Evolutionary conservation across 2,797 vertebrate genomes (phyloP).

Genomic region (Phalloptychus januarius): DNA sequence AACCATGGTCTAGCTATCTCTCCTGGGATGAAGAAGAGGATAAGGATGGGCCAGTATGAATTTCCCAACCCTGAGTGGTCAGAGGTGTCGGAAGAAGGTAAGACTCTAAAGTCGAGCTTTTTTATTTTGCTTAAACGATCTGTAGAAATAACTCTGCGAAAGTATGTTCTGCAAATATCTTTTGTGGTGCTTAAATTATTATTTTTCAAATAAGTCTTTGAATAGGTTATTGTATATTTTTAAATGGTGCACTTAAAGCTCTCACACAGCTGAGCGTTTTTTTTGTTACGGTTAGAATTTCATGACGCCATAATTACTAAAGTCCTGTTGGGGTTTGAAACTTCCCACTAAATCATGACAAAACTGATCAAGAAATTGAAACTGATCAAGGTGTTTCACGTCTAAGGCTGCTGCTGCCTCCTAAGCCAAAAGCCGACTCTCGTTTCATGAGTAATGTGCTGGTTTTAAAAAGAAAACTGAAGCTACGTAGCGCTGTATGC

Average conservation of each 20-base stretch:
- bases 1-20: constrained; percentile 98
- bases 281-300: neutral
- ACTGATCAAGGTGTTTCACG: constrained; percentile 28
- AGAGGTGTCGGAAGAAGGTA: constrained; percentile 96
- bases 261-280: neutral
- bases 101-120: neutral
- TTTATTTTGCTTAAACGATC: neutral
- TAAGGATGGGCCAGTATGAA: constrained; percentile 96
- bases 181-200: neutral
- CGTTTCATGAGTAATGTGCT: constrained; percentile 25
- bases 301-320: neutral
- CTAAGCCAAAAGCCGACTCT: constrained; percentile 34
- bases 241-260: neutral
- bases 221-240: neutral
- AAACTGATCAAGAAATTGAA: constrained; percentile 49
- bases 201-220: neutral
- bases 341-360: neutral
- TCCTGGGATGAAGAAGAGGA: constrained; percentile 96
- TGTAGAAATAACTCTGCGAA: neutral
- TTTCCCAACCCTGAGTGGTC: constrained; percentile 98
- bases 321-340: neutral
- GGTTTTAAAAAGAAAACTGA: constrained; percentile 32
- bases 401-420: neutral
- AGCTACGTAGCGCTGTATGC: neutral
- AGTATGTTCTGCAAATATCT: neutral